A percentile compares a stretch with the other conserved stretches of the same genome.
Conservation (phyloP, 2,888 invertebrate species). For the Laspeyria flexula region DNA sequence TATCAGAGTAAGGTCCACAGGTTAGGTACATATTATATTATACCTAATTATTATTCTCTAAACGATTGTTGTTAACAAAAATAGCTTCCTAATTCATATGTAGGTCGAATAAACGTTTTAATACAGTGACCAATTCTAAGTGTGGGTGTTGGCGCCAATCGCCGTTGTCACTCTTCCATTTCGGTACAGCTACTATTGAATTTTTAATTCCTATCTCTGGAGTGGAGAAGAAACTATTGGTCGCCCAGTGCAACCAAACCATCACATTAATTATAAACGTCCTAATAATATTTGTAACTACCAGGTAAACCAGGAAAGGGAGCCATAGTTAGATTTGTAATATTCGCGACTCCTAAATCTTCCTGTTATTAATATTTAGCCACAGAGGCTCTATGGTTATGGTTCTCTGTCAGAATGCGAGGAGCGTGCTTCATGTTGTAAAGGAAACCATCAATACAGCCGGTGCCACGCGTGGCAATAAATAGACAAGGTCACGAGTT, state of each 20-base stretch:
- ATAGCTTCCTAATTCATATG: slow-evolving; percentile 4
- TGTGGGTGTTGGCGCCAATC: slow-evolving; percentile 40
- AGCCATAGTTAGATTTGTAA: neutral
- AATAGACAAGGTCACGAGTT: slow-evolving; percentile 59
- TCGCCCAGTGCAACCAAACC: too few species aligned
- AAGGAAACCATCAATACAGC: slow-evolving; percentile 66
- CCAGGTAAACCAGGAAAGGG: too few species aligned
- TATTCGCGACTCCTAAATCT: neutral
- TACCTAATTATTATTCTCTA: too few species aligned
- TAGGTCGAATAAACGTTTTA: slow-evolving; percentile 25
- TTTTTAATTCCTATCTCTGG: too few species aligned
- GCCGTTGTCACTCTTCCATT: slow-evolving; percentile 20
- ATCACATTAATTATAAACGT: too few species aligned
- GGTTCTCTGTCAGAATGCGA: slow-evolving; percentile 14
- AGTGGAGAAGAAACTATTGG: too few species aligned
- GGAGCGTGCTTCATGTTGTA: slow-evolving; percentile 25
- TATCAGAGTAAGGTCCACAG: neutral
- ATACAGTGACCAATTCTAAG: slow-evolving; percentile 25
- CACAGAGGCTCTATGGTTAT: slow-evolving; percentile 4
- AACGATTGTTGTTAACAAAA: neutral
- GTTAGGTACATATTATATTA: neutral
- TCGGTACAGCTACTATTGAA: slow-evolving; percentile 14
- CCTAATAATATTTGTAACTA: too few species aligned
- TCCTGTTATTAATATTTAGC: slow-evolving; percentile 9
- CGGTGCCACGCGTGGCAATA: slow-evolving; percentile 54